Evolutionary conservation across 1,140 invertebrate genomes (phyloP).

Genomic region (Drosophila repleta): DNA sequence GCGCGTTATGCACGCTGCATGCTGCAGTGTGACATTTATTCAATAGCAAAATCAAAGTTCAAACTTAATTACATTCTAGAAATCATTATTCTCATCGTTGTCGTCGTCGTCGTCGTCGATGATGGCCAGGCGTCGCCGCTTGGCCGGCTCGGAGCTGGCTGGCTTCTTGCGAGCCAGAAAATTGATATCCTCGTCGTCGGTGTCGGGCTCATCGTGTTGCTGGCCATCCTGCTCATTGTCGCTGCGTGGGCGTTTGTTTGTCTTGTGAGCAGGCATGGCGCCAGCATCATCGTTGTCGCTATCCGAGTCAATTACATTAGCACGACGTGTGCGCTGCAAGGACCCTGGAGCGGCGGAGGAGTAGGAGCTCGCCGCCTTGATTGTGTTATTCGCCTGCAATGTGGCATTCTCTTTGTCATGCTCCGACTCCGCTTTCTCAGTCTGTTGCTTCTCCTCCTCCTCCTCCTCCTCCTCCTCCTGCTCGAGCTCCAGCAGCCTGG

Average conservation of each 20-base stretch:
- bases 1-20: slow-evolving; percentile 20
- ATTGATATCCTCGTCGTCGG: slow-evolving; percentile 62
- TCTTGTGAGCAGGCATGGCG: slow-evolving; percentile 59
- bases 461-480: slow-evolving; percentile 45
- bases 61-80: slow-evolving; percentile 55
- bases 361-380: slow-evolving; percentile 37
- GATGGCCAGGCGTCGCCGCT: slow-evolving; percentile 77
- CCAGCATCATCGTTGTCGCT: slow-evolving; percentile 66
- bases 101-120: slow-evolving; percentile 81
- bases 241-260: slow-evolving; percentile 79
- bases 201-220: slow-evolving; percentile 33
- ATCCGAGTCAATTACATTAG: slow-evolving; percentile 83
- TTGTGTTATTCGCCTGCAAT: slow-evolving; percentile 58
- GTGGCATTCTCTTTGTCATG: slow-evolving; percentile 60
- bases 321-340: slow-evolving; percentile 74
- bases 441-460: slow-evolving; percentile 10
- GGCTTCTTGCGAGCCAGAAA: slow-evolving; percentile 78
- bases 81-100: slow-evolving; percentile 76
- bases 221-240: slow-evolving; percentile 56
- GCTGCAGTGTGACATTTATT: slow-evolving; percentile 53
- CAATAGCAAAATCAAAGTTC: slow-evolving; percentile 17
- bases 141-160: slow-evolving; percentile 60
- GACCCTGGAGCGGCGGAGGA: slow-evolving; percentile 21
- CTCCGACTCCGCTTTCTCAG: slow-evolving; percentile 19
- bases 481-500: slow-evolving; percentile 71